Base-by-base conservation (phyloP, 2,797 vertebrate species). In the Phrynocephalus guinanensis region DNA sequence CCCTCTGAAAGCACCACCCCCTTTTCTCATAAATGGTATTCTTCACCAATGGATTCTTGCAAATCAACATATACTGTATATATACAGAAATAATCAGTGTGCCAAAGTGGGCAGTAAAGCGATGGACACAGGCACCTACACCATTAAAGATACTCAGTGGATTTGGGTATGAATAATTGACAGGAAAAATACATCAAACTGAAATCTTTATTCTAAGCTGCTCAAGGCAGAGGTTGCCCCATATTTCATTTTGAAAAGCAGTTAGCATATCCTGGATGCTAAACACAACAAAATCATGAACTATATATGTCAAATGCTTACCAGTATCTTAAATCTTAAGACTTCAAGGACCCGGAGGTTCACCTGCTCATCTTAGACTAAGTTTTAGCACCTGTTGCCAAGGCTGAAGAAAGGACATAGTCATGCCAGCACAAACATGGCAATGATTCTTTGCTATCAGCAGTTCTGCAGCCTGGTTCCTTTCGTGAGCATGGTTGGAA, bases 121-220 rank as follows among this genome's bases (percentile, higher is more conserved):
- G 76, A 56, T 38, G 68, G 76, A 60, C 30, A 10, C 56, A 71
- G 6, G 26, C 63, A 85, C 48, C 56, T 76, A 56, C 26, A 82
- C 26, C 20, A 85, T 75, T 82, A 24, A 60, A 77, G 72, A 76
- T 44, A 77, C n/a, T 50, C 67, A 9, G 50, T 22, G 38, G 88
- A 78, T 78, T 82, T 78, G 66, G 56, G 22, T 66, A 86, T 82
- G 33, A 89, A 78, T n/a, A 15, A 86, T 15, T 82, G 80, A 78
- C 80, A 30, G 83, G 16, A 38, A 67, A 56, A 48, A 30, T 26
- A 38, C 75, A 52, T 26, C 33, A 16, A 83, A 73, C 10, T 72
- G 73, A 86, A 72, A 88, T 79, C 50, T 86, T 70, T 86, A 89
- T 82, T 86, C 86, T 78, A 63, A 86, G 80, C 18, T 86, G 84